Evolutionary conservation across 2,888 invertebrate genomes (phyloP).

Genomic region (Eupelmus urozonus): DNA sequence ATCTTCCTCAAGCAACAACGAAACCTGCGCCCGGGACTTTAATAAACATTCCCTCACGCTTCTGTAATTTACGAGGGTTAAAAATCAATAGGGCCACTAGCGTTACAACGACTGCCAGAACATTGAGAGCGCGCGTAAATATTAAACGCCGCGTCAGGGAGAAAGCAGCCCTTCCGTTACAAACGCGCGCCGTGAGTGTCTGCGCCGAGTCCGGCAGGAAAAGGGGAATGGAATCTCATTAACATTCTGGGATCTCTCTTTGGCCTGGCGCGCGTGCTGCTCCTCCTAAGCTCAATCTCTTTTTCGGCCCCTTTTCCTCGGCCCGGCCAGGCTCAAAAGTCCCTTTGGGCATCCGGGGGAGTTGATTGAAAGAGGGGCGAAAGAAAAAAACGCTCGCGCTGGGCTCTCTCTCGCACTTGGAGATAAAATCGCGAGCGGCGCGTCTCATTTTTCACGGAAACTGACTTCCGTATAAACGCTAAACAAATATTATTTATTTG

Average conservation of each 20-base stretch:
- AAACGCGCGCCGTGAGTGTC: not conserved
- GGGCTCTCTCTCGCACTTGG: slow-evolving; percentile 22
- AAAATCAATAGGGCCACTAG: slow-evolving; percentile 1
- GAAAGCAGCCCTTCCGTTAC: not conserved
- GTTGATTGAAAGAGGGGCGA: slow-evolving; percentile 41
- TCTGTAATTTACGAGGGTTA: not conserved
- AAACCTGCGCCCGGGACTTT: not conserved
- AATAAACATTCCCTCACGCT: not conserved
- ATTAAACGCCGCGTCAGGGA: slow-evolving; percentile 6
- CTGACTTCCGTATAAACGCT: slow-evolving; percentile 40
- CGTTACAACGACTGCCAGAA: not conserved
- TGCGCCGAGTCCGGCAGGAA: not conserved
- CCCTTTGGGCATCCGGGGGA: slow-evolving; percentile 37
- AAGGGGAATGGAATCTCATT: slow-evolving; percentile 42
- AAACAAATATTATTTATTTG: slow-evolving; percentile 55
- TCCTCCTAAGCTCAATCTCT: not conserved
- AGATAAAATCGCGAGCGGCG: slow-evolving; percentile 44
- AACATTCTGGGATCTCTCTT: slow-evolving; percentile 28
- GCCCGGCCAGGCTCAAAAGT: slow-evolving; percentile 34
- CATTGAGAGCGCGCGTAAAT: slow-evolving; percentile 22
- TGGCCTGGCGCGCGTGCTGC: not conserved
- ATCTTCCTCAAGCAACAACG: not conserved
- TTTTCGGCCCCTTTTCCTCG: slow-evolving; percentile 28
- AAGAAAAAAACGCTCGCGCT: not conserved
- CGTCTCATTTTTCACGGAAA: slow-evolving; percentile 40